Percentiles rank a stretch among this genome's conserved stretches.
These are phyloP conservation scores for Papilio gigon DNA, from an alignment of 2,888 invertebrate species.

Conservation along the genomic window DNA sequence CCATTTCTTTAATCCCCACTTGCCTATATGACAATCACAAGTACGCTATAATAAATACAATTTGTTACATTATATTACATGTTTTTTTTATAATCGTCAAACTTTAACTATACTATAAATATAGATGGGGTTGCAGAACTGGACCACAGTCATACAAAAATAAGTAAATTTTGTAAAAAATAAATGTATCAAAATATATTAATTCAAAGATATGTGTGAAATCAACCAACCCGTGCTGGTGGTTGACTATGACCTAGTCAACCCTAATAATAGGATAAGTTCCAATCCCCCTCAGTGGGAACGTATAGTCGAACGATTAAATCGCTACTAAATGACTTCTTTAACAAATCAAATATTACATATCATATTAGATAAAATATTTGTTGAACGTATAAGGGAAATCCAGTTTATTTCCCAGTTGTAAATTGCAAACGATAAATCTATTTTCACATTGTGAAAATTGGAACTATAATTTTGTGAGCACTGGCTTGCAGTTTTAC, in stretches of 20 bases:
- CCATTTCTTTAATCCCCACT: not conserved
- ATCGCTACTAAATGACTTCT: constrained; percentile 7
- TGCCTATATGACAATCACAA: not conserved
- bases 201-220: too few relatives aligned
- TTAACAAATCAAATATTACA: not conserved
- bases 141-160: too few relatives aligned
- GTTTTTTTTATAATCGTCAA: too few relatives aligned
- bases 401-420: constrained; percentile 35
- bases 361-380: constrained; percentile 6
- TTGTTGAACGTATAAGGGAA: constrained; percentile 31
- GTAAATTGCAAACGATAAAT: constrained; percentile 36
- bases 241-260: too few relatives aligned
- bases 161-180: too few relatives aligned
- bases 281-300: too few relatives aligned
- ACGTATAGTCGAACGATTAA: too few relatives aligned
- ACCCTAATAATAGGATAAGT: too few relatives aligned
- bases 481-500: constrained; percentile 36
- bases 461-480: constrained; percentile 40
- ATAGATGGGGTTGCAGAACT: too few relatives aligned
- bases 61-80: not conserved
- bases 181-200: too few relatives aligned
- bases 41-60: not conserved
- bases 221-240: too few relatives aligned
- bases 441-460: constrained; percentile 40
- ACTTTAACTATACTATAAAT: too few relatives aligned